Percentiles rank a stretch among this genome's conserved stretches.
phyloP scores from a whole-genome alignment of 2,113 vertebrate genomes.

The Catagonus wagneri region DNA sequence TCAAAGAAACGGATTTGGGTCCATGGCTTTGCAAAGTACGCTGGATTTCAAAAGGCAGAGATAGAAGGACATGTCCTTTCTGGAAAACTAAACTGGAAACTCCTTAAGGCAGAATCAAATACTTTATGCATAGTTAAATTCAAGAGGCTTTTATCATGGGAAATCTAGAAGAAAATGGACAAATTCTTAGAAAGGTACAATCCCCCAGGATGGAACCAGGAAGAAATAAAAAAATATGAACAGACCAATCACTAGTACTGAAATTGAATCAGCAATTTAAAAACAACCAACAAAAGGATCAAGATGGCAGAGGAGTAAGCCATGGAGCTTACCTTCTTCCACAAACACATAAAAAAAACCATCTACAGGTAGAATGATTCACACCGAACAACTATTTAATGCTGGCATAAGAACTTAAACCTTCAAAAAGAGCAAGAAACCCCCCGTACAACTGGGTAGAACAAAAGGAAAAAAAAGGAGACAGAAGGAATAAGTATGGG shows the following conservation, averaged over 20 bases:
- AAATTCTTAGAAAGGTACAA: background rate
- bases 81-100: background rate
- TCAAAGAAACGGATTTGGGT: slow-evolving; percentile 12
- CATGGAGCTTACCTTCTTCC: no score
- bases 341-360: no score
- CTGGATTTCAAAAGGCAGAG: background rate
- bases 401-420: no score
- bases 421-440: no score
- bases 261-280: background rate
- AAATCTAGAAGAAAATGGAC: background rate
- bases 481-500: no score
- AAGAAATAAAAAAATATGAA: background rate
- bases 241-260: background rate
- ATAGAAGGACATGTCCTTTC: background rate
- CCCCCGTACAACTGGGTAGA: no score
- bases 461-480: no score
- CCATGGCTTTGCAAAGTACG: background rate
- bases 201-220: background rate
- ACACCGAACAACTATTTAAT: no score
- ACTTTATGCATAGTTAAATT: background rate
- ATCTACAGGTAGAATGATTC: no score
- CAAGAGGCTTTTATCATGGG: background rate
- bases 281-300: background rate
- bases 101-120: background rate
- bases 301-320: background rate